Percentiles rank a stretch among this genome's conserved stretches.
phyloP scores from a whole-genome alignment of 2,113 vertebrate genomes.

The Oxygymnocypris stewartii region DNA sequence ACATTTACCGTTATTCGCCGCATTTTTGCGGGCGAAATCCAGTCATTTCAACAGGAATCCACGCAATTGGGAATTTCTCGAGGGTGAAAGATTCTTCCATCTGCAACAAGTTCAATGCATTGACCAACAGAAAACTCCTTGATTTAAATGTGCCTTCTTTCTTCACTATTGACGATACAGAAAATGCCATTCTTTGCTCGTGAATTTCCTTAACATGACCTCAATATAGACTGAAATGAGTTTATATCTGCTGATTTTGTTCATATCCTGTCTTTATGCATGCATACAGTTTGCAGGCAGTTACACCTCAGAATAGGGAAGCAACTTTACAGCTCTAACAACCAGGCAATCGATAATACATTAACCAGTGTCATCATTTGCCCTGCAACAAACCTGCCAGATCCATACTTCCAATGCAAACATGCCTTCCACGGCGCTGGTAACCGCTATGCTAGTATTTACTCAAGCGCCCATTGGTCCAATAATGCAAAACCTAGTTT shows the following conservation, averaged over 20 bases:
- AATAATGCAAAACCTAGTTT: neutral
- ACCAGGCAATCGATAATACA: conserved; percentile 33
- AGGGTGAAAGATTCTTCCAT: neutral
- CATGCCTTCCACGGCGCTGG: neutral
- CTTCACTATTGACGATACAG: neutral
- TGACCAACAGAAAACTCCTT: neutral
- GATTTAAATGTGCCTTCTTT: too few species aligned
- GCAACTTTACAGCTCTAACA: conserved; percentile 25
- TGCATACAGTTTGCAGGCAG: neutral
- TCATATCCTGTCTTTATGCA: neutral
- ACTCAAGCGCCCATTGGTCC: neutral
- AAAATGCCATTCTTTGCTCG: neutral
- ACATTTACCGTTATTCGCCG: neutral
- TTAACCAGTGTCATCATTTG: conserved; percentile 38
- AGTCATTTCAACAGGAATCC: neutral
- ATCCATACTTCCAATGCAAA: conserved; percentile 40
- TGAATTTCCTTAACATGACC: too few species aligned
- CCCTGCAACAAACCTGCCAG: conserved; percentile 24
- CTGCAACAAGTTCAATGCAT: neutral
- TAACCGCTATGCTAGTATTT: neutral
- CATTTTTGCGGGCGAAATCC: neutral
- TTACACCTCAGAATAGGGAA: conserved; percentile 30
- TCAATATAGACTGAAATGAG: too few species aligned
- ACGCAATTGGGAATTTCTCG: neutral
- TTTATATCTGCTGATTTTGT: neutral